A percentile compares a stretch with the other conserved stretches of the same genome.
Evolutionary conservation across 2,797 vertebrate genomes (phyloP).

Genomic region (Staurois parvus): DNA sequence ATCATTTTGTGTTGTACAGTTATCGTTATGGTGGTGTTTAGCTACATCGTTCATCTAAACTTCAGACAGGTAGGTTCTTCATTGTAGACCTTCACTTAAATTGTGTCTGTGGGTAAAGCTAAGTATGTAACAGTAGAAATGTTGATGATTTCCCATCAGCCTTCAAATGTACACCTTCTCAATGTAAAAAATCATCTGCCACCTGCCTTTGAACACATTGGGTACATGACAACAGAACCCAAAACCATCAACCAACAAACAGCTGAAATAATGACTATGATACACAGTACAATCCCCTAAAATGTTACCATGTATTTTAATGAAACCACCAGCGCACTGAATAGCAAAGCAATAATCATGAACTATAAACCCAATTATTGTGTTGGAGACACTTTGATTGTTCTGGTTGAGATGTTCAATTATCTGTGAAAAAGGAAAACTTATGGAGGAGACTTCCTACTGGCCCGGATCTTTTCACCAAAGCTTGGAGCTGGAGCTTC

Average conservation of each 20-base stretch:
- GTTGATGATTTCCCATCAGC: not conserved
- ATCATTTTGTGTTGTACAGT: conserved; percentile 1
- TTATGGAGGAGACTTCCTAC: conserved; percentile 67
- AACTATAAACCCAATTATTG: conserved; percentile 50
- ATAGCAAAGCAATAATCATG: conserved; percentile 58
- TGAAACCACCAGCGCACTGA: conserved; percentile 56
- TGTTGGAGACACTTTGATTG: conserved; percentile 53
- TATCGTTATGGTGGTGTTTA: not conserved
- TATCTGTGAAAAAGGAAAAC: conserved; percentile 61
- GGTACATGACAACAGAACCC: not conserved
- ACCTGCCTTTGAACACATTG: not conserved
- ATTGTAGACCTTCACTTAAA: not conserved
- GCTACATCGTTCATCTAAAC: conserved; percentile 1
- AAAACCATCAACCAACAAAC: conserved; percentile 33
- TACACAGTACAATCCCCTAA: conserved; percentile 52
- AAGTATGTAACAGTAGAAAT: no score
- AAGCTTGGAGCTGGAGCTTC: conserved; percentile 59
- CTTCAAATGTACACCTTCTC: not conserved
- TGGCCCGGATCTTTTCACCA: conserved; percentile 63
- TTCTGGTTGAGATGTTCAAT: conserved; percentile 61
- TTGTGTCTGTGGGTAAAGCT: not conserved
- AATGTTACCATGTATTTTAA: conserved; percentile 44
- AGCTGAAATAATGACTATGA: not conserved
- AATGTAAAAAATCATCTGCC: not conserved
- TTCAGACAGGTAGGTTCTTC: conserved; percentile 6